Percentiles rank a stretch among this genome's conserved stretches.
Conservation (phyloP, 2,888 invertebrate genomes). For the Asteroscopus sphinx region DNA sequence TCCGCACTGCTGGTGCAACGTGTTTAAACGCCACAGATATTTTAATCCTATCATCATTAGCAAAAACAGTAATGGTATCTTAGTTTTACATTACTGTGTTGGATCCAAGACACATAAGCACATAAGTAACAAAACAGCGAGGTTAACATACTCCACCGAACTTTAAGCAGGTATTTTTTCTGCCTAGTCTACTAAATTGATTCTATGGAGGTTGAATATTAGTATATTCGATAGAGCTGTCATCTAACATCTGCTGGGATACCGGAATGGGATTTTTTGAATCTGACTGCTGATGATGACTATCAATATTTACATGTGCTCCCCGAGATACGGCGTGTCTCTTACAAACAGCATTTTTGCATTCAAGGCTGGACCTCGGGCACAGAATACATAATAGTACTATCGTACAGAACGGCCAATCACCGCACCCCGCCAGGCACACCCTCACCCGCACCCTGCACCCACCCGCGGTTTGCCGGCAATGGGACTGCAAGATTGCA, state of each 20-base stretch:
- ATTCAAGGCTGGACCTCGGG: too few relatives aligned
- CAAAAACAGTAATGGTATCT: conserved; percentile 19
- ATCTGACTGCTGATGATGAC: too few relatives aligned
- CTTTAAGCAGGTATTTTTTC: conserved; percentile 18
- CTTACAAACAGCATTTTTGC: too few relatives aligned
- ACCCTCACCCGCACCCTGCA: too few relatives aligned
- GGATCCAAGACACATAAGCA: conserved; percentile 12
- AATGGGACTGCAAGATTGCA: too few relatives aligned
- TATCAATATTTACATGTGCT: too few relatives aligned
- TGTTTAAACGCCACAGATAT: conserved; percentile 29
- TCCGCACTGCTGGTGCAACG: conserved; percentile 34
- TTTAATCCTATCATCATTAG: conserved; percentile 33
- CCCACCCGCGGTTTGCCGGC: too few relatives aligned
- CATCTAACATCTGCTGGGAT: too few relatives aligned
- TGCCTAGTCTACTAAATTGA: neutral
- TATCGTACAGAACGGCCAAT: too few relatives aligned
- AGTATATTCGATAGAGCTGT: neutral
- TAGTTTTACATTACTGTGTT: conserved; percentile 7
- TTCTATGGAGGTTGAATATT: neutral
- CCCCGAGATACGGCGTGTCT: neutral
- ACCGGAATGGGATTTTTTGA: too few relatives aligned
- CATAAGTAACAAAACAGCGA: conserved; percentile 11
- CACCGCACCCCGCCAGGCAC: too few relatives aligned
- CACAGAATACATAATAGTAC: too few relatives aligned
- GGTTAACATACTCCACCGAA: conserved; percentile 46